phyloP scores from a whole-genome alignment of 2,888 invertebrate genomes.

The Nebria brevicollis region DNA sequence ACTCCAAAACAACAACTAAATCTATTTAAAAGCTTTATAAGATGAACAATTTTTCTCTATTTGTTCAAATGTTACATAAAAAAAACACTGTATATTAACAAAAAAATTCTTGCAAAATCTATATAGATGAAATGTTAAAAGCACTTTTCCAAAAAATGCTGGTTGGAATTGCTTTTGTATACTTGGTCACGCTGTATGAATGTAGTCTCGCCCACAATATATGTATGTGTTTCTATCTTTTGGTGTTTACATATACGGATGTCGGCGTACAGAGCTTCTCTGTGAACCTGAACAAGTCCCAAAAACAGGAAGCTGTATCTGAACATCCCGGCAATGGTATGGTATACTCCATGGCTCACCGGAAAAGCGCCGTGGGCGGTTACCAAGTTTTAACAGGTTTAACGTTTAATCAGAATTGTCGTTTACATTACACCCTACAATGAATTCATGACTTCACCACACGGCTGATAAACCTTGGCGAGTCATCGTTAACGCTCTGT shows the following conservation, averaged over 20 bases:
- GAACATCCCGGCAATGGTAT: slow-evolving; percentile 31
- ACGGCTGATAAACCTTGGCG: slow-evolving; percentile 25
- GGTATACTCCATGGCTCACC: slow-evolving; percentile 5
- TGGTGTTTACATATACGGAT: neutral
- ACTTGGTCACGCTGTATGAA: too few species aligned
- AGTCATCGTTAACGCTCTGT: slow-evolving; percentile 31
- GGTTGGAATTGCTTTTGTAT: too few species aligned
- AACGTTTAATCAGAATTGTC: slow-evolving; percentile 32
- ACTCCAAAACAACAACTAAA: neutral
- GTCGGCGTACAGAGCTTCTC: neutral
- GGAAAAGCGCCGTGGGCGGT: slow-evolving; percentile 17
- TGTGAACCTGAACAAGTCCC: neutral
- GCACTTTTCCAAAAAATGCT: too few species aligned
- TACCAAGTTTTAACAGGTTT: slow-evolving; percentile 40
- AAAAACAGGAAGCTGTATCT: slow-evolving; percentile 29
- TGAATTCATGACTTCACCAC: slow-evolving; percentile 16
- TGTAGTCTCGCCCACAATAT: too few species aligned
- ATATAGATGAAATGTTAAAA: too few species aligned
- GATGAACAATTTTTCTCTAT: too few species aligned
- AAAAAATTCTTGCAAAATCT: too few species aligned
- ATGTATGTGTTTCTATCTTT: too few species aligned
- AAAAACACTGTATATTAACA: too few species aligned
- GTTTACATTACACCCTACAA: slow-evolving; percentile 28
- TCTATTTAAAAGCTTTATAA: too few species aligned
- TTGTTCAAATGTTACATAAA: too few species aligned